These are phyloP conservation scores for Petrocephalus sullivani DNA, from an alignment of 2,797 vertebrate species.

Conservation along the genomic window DNA sequence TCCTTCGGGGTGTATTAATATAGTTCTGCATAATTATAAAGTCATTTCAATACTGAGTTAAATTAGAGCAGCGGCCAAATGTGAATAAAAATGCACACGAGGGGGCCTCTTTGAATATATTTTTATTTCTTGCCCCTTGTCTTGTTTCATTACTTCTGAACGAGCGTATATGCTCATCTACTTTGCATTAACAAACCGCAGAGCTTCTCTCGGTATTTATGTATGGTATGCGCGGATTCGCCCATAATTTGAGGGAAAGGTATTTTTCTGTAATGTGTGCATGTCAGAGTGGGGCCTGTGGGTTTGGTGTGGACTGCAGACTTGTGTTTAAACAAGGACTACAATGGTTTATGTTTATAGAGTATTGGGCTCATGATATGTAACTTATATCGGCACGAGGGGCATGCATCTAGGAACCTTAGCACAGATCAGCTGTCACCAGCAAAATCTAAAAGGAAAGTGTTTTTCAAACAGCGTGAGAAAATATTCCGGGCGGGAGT, in stretches of 20 bases:
- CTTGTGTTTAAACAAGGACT: conserved; percentile 13
- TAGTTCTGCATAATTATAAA: neutral
- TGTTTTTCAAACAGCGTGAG: conserved; percentile 15
- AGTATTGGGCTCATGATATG: conserved; percentile 20
- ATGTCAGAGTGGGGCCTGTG: neutral
- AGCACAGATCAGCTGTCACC: conserved; percentile 25
- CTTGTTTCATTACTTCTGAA: neutral
- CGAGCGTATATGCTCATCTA: neutral
- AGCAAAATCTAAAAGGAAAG: conserved; percentile 28
- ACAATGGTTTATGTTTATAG: conserved; percentile 15
- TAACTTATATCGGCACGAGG: conserved; percentile 23
- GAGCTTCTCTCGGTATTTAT: neutral
- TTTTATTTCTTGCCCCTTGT: conserved; percentile 1
- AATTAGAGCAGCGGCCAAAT: neutral
- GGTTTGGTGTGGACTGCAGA: neutral
- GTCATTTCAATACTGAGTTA: neutral
- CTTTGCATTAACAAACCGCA: neutral
- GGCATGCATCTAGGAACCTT: conserved; percentile 12
- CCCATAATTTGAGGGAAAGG: neutral
- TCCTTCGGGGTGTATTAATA: conserved; percentile 11
- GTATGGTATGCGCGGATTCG: neutral
- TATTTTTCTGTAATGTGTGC: neutral
- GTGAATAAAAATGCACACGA: neutral
- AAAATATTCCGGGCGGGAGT: neutral
- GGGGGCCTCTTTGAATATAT: neutral